These are phyloP conservation scores for Phenganax stokvisi DNA, from an alignment of 92 coral and sea anemone species.

Conservation along the genomic window DNA sequence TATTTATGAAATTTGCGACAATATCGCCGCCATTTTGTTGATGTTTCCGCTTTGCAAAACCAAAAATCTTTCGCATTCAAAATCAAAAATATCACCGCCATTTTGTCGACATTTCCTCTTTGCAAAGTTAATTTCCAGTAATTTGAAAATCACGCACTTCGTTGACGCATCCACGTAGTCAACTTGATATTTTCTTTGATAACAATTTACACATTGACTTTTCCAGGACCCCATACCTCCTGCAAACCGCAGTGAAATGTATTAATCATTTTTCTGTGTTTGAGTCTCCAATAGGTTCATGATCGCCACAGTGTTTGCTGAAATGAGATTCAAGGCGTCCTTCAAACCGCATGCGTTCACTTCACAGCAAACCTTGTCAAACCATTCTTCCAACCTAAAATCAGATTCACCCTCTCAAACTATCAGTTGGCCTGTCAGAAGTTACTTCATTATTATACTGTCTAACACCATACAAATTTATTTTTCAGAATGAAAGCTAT, in stretches of 20 bases:
- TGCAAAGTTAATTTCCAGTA: too few relatives aligned
- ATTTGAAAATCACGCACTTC: too few relatives aligned
- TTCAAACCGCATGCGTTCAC: not conserved
- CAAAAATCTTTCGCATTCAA: too few relatives aligned
- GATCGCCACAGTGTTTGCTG: slow-evolving; percentile 9
- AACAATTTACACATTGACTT: too few relatives aligned
- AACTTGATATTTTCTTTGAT: too few relatives aligned
- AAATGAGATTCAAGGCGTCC: slow-evolving; percentile 17
- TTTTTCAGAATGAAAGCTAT: not conserved
- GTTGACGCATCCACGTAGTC: too few relatives aligned
- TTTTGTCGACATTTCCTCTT: too few relatives aligned
- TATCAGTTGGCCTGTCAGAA: not conserved
- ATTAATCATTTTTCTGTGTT: slow-evolving; percentile 4
- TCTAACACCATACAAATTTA: not conserved
- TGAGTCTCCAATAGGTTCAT: slow-evolving; percentile 13
- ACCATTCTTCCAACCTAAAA: slow-evolving; percentile 34
- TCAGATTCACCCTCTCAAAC: not conserved
- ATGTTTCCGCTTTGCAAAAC: too few relatives aligned
- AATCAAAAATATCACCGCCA: too few relatives aligned
- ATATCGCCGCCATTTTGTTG: too few relatives aligned
- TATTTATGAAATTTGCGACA: too few relatives aligned
- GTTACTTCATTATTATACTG: not conserved
- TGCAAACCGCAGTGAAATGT: not conserved
- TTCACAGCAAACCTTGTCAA: slow-evolving; percentile 13
- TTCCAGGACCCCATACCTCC: not conserved